These are phyloP conservation scores for Etheostoma perlongum DNA, from an alignment of 2,797 vertebrate species.

Conservation along the genomic window DNA sequence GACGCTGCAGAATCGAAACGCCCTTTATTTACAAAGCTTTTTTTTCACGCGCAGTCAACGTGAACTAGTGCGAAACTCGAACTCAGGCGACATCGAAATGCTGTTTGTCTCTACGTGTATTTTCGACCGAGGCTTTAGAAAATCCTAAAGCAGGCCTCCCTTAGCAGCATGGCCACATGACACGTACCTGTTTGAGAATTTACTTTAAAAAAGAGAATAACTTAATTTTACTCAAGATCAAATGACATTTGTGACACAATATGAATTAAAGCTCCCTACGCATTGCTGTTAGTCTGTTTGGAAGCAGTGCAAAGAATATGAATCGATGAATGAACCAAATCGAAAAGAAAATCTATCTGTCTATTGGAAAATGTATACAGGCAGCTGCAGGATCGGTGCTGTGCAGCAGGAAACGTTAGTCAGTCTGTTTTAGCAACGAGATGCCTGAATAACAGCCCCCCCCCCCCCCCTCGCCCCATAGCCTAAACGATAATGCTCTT, in stretches of 20 bases:
- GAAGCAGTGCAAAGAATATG: conserved; percentile 42
- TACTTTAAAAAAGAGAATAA: background rate
- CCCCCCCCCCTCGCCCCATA: conserved; percentile 22
- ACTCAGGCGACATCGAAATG: conserved; percentile 41
- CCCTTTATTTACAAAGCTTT: conserved; percentile 25
- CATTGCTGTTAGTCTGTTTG: conserved; percentile 15
- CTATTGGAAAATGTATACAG: conserved; percentile 39
- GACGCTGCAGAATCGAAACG: conserved; percentile 51
- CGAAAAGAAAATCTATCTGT: conserved; percentile 41
- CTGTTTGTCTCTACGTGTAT: background rate
- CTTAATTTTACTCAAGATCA: conserved; percentile 8
- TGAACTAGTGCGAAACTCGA: conserved; percentile 29
- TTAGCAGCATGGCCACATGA: conserved; percentile 1
- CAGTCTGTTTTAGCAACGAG: conserved; percentile 60
- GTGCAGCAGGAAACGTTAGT: conserved; percentile 56
- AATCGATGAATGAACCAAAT: conserved; percentile 22
- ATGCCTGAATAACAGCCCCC: conserved; percentile 46
- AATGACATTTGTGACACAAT: conserved; percentile 17
- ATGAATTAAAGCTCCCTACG: conserved; percentile 22
- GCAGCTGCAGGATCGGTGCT: conserved; percentile 52
- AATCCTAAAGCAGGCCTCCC: conserved; percentile 44
- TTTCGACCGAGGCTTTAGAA: conserved; percentile 22
- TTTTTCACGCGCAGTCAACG: background rate
- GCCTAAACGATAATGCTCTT: conserved; percentile 33
- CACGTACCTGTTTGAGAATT: background rate